Percentiles rank a stretch among this genome's conserved stretches.
Conservation (phyloP, 2,113 vertebrate genomes). For the Oreotrochilus melanogaster region DNA sequence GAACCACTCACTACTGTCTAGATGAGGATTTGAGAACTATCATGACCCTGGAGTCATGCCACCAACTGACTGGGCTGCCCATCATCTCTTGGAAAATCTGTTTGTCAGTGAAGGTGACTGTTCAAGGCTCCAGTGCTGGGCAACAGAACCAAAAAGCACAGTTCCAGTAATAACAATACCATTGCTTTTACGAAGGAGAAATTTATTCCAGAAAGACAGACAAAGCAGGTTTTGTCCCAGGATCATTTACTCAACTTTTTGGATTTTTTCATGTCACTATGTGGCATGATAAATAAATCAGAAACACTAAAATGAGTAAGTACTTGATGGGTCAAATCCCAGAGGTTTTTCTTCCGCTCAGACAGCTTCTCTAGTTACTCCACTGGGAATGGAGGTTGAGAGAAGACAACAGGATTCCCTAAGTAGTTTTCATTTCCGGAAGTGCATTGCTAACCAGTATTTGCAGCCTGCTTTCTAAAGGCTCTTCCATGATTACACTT, state of each 20-base stretch:
- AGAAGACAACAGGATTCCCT: not conserved
- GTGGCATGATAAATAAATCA: not conserved
- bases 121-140: not conserved
- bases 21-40: not conserved
- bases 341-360: not conserved
- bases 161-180: not conserved
- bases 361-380: not conserved
- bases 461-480: not conserved
- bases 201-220: not conserved
- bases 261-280: not conserved
- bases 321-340: not conserved
- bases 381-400: not conserved
- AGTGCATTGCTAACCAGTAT: not conserved
- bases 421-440: not conserved
- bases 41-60: not conserved
- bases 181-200: not conserved
- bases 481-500: not conserved
- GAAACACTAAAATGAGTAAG: not conserved
- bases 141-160: not conserved
- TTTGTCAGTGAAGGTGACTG: not conserved
- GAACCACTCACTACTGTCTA: not conserved
- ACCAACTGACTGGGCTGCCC: not conserved
- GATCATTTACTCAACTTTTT: not conserved
- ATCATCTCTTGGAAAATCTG: not conserved
- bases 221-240: not conserved